These are phyloP conservation scores for Microcebus griseorufus DNA, from an alignment of 2,113 vertebrate genomes.

Conservation along the genomic window DNA sequence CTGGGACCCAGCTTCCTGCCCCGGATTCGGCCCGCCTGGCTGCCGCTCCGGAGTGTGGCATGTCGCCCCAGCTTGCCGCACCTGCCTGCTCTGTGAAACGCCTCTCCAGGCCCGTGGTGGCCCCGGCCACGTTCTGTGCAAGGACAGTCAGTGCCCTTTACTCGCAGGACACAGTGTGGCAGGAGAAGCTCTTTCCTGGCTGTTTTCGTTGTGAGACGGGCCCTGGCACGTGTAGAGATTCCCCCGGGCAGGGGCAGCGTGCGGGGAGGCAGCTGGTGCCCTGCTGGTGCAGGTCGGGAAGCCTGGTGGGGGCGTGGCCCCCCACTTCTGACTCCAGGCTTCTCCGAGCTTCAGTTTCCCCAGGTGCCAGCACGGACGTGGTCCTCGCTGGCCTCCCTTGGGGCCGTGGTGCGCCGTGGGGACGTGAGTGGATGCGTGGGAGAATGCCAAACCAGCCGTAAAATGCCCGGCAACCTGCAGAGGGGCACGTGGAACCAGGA, in stretches of 20 bases:
- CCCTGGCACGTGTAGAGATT: neutral
- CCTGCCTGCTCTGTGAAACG: neutral
- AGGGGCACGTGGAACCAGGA: rapidly evolving
- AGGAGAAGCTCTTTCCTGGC: neutral
- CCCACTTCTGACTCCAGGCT: neutral
- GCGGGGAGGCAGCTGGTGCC: rapidly evolving
- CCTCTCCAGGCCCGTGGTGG: neutral
- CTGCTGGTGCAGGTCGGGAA: rapidly evolving
- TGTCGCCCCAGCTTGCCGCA: too few species aligned
- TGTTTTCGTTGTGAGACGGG: neutral
- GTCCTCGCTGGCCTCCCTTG: neutral
- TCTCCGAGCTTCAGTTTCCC: neutral
- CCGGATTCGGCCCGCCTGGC: neutral
- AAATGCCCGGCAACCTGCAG: neutral
- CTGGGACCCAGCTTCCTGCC: neutral
- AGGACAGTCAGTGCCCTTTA: neutral
- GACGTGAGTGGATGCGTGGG: rapidly evolving
- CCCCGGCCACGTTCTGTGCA: rapidly evolving
- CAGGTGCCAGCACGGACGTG: rapidly evolving
- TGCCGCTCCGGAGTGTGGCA: neutral
- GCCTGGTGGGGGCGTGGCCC: rapidly evolving
- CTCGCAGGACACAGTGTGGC: neutral
- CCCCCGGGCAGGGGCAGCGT: neutral
- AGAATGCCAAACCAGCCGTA: rapidly evolving
- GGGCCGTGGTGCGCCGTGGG: rapidly evolving